Conservation (phyloP, 2,113 vertebrate genomes). For the Callionymus lyra region DNA sequence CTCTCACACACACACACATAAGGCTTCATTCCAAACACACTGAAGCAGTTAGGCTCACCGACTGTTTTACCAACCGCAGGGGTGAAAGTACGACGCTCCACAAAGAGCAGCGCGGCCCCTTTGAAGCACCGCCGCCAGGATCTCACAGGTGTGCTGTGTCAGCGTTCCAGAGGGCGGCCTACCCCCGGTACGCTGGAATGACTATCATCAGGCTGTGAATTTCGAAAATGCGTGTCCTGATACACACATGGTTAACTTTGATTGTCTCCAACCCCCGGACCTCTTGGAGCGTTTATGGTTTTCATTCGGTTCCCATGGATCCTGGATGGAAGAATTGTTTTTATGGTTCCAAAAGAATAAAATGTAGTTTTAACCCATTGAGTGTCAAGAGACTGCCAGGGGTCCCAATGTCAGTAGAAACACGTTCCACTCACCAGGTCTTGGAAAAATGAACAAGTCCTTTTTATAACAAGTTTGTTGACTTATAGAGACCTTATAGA, state of each 20-base stretch:
- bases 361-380: no score
- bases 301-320: neutral
- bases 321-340: no score
- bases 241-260: conserved; percentile 9
- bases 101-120: conserved; percentile 74
- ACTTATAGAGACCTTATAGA: no score
- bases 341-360: no score
- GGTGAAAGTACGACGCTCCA: conserved; percentile 76
- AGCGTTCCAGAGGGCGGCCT: conserved; percentile 59
- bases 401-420: no score
- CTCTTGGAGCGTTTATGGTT: conserved; percentile 10
- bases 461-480: no score
- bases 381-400: no score
- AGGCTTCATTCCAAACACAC: conserved; percentile 78
- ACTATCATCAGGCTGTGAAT: conserved; percentile 21
- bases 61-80: conserved; percentile 78
- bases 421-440: no score
- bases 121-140: conserved; percentile 83
- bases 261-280: conserved; percentile 16
- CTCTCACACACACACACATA: conserved; percentile 29
- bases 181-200: conserved; percentile 20
- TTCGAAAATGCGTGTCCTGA: conserved; percentile 9
- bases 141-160: conserved; percentile 84
- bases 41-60: conserved; percentile 80
- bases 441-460: no score